Conservation (phyloP, 2,113 vertebrate genomes). For the Catharus minimus region DNA sequence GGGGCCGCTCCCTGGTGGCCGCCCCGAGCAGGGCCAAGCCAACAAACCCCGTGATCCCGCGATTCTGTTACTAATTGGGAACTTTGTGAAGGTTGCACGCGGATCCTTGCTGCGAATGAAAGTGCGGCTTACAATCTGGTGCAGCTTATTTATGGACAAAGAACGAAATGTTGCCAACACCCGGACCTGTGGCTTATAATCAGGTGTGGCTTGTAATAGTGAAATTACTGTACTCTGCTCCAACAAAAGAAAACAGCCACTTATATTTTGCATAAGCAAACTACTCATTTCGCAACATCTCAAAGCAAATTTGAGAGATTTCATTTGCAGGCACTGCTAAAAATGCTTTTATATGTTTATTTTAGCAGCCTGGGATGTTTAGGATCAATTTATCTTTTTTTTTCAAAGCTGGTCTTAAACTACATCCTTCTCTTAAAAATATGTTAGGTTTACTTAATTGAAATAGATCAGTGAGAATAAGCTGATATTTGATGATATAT, state of each 20-base stretch:
- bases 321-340: background rate
- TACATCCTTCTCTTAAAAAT: background rate
- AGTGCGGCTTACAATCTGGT: too few relatives aligned
- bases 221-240: background rate
- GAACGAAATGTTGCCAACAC: too few relatives aligned
- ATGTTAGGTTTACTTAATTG: background rate
- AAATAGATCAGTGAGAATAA: background rate
- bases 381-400: background rate
- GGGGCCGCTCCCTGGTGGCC: too few relatives aligned
- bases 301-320: background rate
- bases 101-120: too few relatives aligned
- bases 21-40: too few relatives aligned
- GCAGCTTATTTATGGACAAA: too few relatives aligned
- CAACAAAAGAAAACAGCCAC: background rate
- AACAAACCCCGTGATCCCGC: too few relatives aligned
- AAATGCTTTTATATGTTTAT: background rate
- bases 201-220: too few relatives aligned
- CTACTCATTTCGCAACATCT: background rate
- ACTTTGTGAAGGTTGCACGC: too few relatives aligned
- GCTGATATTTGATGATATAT: background rate
- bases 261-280: background rate
- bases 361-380: background rate
- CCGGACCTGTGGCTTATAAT: too few relatives aligned
- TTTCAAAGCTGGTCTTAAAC: background rate
- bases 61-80: too few relatives aligned